Conservation (phyloP, 92 coral and sea anemone genomes). For the Ricordea florida region DNA sequence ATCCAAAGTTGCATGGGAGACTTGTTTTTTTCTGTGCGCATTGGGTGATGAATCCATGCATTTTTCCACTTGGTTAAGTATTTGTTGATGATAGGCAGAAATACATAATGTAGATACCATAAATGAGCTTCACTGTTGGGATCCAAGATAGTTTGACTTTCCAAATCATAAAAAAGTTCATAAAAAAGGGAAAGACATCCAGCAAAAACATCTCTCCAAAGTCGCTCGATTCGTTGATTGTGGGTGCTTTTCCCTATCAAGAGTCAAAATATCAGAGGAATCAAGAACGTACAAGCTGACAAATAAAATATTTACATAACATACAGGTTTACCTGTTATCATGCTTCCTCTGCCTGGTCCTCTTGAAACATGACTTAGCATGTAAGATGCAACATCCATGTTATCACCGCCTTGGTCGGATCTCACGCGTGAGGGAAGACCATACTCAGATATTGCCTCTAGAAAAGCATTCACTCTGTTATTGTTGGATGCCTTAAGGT, state of each 20-base stretch:
- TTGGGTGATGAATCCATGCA: slow-evolving; percentile 70
- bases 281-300: too few species aligned
- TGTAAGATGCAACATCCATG: too few species aligned
- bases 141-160: slow-evolving; percentile 31
- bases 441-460: slow-evolving; percentile 23
- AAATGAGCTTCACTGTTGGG: slow-evolving; percentile 53
- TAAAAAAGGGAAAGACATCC: slow-evolving; percentile 50
- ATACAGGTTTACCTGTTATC: too few species aligned
- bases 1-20: slow-evolving; percentile 70
- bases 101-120: slow-evolving; percentile 66
- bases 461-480: slow-evolving; percentile 34
- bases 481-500: slow-evolving; percentile 32
- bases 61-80: slow-evolving; percentile 50
- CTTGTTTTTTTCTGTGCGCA: slow-evolving; percentile 60
- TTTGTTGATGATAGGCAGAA: slow-evolving; percentile 59
- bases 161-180: too few species aligned
- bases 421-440: slow-evolving; percentile 48
- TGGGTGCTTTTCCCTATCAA: slow-evolving; percentile 47
- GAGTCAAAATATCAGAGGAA: background rate
- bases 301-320: too few species aligned
- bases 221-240: slow-evolving; percentile 61
- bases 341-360: too few species aligned
- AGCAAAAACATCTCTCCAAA: slow-evolving; percentile 56
- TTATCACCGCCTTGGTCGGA: too few species aligned
- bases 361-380: too few species aligned